Base-by-base conservation (phyloP, 2,888 invertebrate genomes). In the Synergus itoensis region DNA sequence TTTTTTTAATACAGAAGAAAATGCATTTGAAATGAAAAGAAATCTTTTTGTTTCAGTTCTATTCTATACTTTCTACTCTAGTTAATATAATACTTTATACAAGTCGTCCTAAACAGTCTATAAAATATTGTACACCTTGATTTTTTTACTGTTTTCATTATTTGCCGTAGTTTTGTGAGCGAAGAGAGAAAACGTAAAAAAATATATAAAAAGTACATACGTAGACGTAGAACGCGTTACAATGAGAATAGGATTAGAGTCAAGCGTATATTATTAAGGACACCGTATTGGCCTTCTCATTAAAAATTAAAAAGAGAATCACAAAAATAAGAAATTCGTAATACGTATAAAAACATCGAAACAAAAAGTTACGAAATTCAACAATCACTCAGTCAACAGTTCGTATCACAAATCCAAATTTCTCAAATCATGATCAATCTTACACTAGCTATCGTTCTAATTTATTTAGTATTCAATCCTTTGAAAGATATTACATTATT, bases 151-250 rank as follows among this genome's bases (percentile, higher is more conserved):
- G 41, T 67, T 67, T 67, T 67, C 67, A 73, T 57, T 73, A 73
- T 53, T 53, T 73, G 73, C 16, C 16, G 73, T 53, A 73, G 73
- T 73, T 48, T 36, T 36, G 18, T 73, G 53, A 73, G 40, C 73
- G 53, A 73, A 73, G 73, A 73, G 73, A 73, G 73, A n/a, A 53
- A 73, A 73, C 73, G 73, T 73, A 73, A 73, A 73, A 69, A 73
- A 53, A 73, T 73, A 73, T 73, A 73, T 73, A 73, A 73, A 73
- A 73, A 53, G 73, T 73, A 36, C 53, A 48, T 53, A 53, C 16
- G 45, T 45, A 65, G 40, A 45, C 43, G 18, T 18, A 67, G 21
- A 73, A 57, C 53, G 48, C 73, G n/a, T 40, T 73, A 62, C 36
- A 65, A 65, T 18, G 18, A 43, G 41, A 18, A 43, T 43, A 18